A percentile compares a stretch with the other conserved stretches of the same genome.
Evolutionary conservation across 1,140 invertebrate species (phyloP).

Genomic region (Dendrolimus punctatus): DNA sequence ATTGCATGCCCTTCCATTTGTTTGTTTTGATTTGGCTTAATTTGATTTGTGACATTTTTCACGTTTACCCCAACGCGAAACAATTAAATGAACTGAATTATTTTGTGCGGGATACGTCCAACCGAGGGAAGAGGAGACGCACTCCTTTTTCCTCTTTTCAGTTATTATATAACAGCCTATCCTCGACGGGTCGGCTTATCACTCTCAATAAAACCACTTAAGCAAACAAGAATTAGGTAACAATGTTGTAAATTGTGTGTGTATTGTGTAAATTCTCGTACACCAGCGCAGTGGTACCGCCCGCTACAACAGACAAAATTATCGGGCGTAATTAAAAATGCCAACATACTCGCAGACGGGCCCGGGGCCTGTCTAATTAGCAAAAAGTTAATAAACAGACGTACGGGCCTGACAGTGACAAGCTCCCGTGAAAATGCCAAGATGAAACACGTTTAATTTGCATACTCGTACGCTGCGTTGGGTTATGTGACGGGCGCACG

Average conservation of each 20-base stretch:
- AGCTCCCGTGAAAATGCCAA: conserved; percentile 60
- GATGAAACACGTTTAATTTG: conserved; percentile 69
- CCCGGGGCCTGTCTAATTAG: conserved; percentile 60
- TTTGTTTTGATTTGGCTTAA: conserved; percentile 63
- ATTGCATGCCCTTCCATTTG: conserved; percentile 56
- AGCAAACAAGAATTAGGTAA: conserved; percentile 25
- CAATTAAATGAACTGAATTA: conserved; percentile 23
- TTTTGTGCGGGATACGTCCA: conserved; percentile 7
- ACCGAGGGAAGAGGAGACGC: background rate
- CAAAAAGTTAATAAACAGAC: conserved; percentile 70
- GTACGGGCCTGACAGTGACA: conserved; percentile 58
- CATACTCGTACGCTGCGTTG: conserved; percentile 38
- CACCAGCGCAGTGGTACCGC: conserved; percentile 13
- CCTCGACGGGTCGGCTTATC: conserved; percentile 14
- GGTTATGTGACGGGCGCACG: conserved; percentile 15
- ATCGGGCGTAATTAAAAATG: conserved; percentile 63
- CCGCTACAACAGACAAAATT: conserved; percentile 31
- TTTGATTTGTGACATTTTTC: conserved; percentile 65
- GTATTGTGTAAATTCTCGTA: conserved; percentile 15
- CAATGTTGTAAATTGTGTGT: conserved; percentile 19
- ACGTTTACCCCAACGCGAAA: conserved; percentile 22
- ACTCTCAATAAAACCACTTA: conserved; percentile 32
- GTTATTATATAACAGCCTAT: background rate
- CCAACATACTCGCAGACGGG: conserved; percentile 51
- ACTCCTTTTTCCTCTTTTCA: background rate